Evolutionary conservation across 2,888 invertebrate genomes (phyloP).

Genomic region (Sphinx pinastri): DNA sequence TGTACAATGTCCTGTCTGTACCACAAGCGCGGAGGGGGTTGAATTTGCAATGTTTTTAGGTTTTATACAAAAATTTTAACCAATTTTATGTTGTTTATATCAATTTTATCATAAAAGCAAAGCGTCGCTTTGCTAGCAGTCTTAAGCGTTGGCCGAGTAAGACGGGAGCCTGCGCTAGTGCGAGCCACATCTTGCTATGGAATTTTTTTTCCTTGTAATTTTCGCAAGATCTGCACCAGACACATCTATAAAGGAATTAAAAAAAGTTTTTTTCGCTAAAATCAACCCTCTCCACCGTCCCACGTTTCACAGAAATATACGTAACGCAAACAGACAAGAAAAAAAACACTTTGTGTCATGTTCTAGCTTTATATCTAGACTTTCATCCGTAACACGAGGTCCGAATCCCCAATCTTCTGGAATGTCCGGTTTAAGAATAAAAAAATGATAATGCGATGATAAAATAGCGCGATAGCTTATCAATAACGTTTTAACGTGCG

Average conservation of each 20-base stretch:
- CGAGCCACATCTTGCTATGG: slow-evolving; percentile 9
- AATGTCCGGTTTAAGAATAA: slow-evolving; percentile 64
- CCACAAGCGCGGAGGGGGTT: slow-evolving; percentile 34
- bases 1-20: slow-evolving; percentile 75
- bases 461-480: slow-evolving; percentile 26
- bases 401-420: slow-evolving; percentile 57
- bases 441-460: slow-evolving; percentile 22
- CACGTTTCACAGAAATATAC: slow-evolving; percentile 16
- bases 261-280: slow-evolving; percentile 42
- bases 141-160: slow-evolving; percentile 17
- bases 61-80: slow-evolving; percentile 13
- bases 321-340: slow-evolving; percentile 36
- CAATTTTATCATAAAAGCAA: background rate
- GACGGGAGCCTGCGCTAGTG: background rate
- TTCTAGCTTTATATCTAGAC: slow-evolving; percentile 56
- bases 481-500: slow-evolving; percentile 15
- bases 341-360: slow-evolving; percentile 65
- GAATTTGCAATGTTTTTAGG: slow-evolving; percentile 27
- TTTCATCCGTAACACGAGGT: slow-evolving; percentile 25
- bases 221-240: background rate
- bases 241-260: slow-evolving; percentile 30
- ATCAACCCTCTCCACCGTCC: slow-evolving; percentile 32
- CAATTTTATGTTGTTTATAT: background rate
- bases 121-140: slow-evolving; percentile 17
- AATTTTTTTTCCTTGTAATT: background rate